These are phyloP conservation scores for Cavia porcellus DNA, from an alignment of 2,113 vertebrate species.

Conservation along the genomic window DNA sequence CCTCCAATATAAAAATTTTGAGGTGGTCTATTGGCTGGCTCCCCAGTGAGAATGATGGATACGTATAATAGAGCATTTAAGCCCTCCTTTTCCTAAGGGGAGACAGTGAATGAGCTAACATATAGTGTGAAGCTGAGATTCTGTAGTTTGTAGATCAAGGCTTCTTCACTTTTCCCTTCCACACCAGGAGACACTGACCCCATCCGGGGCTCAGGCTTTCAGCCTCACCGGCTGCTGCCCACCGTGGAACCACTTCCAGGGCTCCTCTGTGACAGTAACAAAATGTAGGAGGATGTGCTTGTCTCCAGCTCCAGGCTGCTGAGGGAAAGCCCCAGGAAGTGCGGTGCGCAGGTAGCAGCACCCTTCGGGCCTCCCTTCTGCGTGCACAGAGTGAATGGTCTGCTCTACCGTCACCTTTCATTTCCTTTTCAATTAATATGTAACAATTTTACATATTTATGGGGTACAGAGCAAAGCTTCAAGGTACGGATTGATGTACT, in stretches of 20 bases:
- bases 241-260: rapidly evolving
- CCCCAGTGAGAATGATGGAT: neutral
- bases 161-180: neutral
- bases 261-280: neutral
- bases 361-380: rapidly evolving
- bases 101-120: neutral
- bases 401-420: neutral
- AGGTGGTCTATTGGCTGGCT: neutral
- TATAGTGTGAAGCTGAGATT: neutral
- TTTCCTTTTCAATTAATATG: neutral
- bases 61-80: neutral
- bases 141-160: neutral
- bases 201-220: neutral
- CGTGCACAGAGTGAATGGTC: neutral
- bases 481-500: neutral
- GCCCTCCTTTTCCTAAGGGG: neutral
- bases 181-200: neutral
- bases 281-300: neutral
- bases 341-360: too few relatives aligned
- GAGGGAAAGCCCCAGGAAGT: neutral
- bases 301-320: neutral
- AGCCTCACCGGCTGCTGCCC: rapidly evolving
- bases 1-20: neutral
- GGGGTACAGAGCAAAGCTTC: neutral
- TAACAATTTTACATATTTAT: neutral